Base-by-base conservation (phyloP, 1,140 invertebrate species). In the Drosophila pseudoananassae region DNA sequence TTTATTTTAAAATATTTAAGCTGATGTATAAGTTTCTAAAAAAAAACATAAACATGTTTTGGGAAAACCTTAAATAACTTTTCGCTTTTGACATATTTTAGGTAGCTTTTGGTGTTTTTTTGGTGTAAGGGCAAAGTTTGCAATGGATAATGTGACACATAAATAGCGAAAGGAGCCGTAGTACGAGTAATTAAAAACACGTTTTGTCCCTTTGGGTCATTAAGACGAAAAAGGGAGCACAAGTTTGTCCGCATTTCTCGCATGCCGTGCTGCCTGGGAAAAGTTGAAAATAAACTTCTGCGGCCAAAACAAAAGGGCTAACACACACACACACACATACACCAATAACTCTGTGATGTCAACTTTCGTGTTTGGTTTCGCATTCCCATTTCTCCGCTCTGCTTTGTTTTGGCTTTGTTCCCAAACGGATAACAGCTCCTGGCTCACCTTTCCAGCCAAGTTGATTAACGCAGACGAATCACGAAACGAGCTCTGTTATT, bases 101-200 rank as follows among this genome's bases (percentile, higher is more conserved):
- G 15, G 7, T 43, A 9, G 40, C 40, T 15, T 17, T 5, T 46
- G 15, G 2, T 46, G n/a, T 46, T 77, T 78, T 50, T 49, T 57
- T 60, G 63, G 49, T 33, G 43, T 47, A 55, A 43, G 14, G 45
- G 52, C 15, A 71, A 59, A 57, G 59, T 54, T 46, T 56, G 43
- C 43, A 31, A 20, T 15, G 56, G 49, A 40, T 54, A 69, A 61
- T 78, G 78, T 59, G 54, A 12, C 49, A 63, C 65, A 85, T 60
- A 70, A 74, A 72, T 60, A 43, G 40, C 31, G 7, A 68, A 53
- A 45, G 59, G 38, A 36, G 27, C 43, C 51, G 56, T 68, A 88
- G 78, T 75, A 57, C 70, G 75, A 87, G 83, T 87, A 87, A 87
- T 87, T 87, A 87, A 87, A 88, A 87, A 87, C 83, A 88, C 78